These are phyloP conservation scores for Clostera curtula DNA, from an alignment of 2,888 invertebrate genomes.

Conservation along the genomic window DNA sequence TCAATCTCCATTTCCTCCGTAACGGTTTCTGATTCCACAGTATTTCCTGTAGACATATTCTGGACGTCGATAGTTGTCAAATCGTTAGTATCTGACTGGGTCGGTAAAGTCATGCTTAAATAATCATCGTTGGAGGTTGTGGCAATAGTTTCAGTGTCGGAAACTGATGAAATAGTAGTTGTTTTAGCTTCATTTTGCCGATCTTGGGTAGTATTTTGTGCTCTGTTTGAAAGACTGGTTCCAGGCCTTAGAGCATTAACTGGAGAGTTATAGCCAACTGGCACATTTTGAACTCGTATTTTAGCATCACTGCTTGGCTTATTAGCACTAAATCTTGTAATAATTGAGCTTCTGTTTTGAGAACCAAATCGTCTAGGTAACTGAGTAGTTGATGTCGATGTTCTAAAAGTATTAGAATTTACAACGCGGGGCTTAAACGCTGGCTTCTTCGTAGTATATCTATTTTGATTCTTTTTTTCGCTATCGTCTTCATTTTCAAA, in stretches of 20 bases:
- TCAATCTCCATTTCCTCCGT: conserved; percentile 47
- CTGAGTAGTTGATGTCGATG: conserved; percentile 58
- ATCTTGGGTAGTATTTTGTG: conserved; percentile 22
- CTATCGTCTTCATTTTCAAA: conserved; percentile 34
- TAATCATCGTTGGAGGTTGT: conserved; percentile 56
- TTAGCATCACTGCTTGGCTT: conserved; percentile 44
- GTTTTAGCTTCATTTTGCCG: conserved; percentile 31
- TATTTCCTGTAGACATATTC: conserved; percentile 33
- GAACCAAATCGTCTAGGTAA: conserved; percentile 38
- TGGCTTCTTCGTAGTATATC: conserved; percentile 43
- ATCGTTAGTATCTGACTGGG: conserved; percentile 24
- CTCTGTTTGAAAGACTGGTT: conserved; percentile 5
- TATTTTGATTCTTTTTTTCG: conserved; percentile 32
- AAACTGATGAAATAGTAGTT: conserved; percentile 24
- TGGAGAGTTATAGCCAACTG: conserved; percentile 47
- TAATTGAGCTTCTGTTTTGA: conserved; percentile 48
- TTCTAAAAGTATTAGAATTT: conserved; percentile 61
- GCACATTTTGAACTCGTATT: conserved; percentile 62
- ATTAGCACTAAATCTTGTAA: conserved; percentile 43
- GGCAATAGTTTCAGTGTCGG: conserved; percentile 34
- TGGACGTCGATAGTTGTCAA: conserved; percentile 26
- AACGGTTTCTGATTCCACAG: conserved; percentile 36
- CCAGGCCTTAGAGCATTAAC: conserved; percentile 15
- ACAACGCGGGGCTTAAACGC: conserved; percentile 49
- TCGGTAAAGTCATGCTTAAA: conserved; percentile 40